Evolutionary conservation across 2,113 vertebrate species (phyloP), one percentile per base, ranked within the genome.

Genomic region (Nyctereutes procyonoides): DNA sequence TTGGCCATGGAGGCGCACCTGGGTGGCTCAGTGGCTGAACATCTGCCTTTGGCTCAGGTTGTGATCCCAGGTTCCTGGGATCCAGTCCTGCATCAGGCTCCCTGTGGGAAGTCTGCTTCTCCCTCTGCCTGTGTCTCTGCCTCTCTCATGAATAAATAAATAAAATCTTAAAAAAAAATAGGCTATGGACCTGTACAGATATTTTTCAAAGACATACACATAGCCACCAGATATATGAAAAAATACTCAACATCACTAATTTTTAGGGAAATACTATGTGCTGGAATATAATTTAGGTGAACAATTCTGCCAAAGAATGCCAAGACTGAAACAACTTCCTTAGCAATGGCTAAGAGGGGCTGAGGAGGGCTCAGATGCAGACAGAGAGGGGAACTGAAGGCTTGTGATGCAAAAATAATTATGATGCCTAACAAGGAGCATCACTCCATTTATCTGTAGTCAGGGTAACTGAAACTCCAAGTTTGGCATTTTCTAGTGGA

Each of bases 341-440:
- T 76, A 48, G 24, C 3, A 76, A 28, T 77, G 43, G 24, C 26
- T 81, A 5, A 5, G 0, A 0, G 38, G 38, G 58, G 16, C 74
- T 83, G 62, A 60, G 77, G 3, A 65, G 2, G 8, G 15, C 10
- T 92, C 15, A 13, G 38, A 74, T 2, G 0, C 10, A 0, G 0
- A 4, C 26, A 0, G 0, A 58, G 88, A 12, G 7, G 3, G 4
- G 19, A 22, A 1, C 1, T 60, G 26, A 22, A 55, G 3, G 2
- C 3, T 10, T 15, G 4, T 32, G 0, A 3, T 35, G 0, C 26
- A 67, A 86, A 88, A 89, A 63, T 28, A 82, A 43, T n/a, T 35
- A 26, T 82, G 17, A 53, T 79, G n/a, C 12, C 85, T 69, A 28
- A 58, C 8, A 16, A n/a, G 22, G 5, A 92, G 48, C 28, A 85